Evolutionary conservation across 2,888 invertebrate genomes (phyloP).

Genomic region (Melipona beecheii): DNA sequence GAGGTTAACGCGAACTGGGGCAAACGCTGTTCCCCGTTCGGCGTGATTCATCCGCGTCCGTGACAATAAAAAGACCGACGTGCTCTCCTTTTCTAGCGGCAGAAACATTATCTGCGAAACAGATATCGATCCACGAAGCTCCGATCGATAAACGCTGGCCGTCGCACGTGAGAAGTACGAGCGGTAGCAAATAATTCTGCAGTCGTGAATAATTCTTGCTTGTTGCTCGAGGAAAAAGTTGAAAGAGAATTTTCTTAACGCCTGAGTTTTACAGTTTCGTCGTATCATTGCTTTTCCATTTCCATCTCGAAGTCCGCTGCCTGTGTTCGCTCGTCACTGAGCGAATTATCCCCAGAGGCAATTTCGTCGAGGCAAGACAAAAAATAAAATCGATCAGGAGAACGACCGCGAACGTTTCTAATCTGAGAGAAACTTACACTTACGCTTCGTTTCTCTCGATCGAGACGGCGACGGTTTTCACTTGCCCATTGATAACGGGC

Average conservation of each 20-base stretch:
- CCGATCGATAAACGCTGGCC: not conserved
- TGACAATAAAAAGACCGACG: not conserved
- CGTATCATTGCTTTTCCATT: no score
- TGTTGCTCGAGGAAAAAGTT: not conserved
- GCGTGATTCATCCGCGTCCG: constrained; percentile 8
- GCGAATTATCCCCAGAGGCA: not conserved
- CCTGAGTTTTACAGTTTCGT: no score
- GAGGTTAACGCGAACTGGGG: constrained; percentile 32
- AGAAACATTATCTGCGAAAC: not conserved
- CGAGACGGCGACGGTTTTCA: constrained; percentile 31
- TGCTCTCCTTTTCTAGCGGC: not conserved
- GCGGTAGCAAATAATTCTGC: not conserved
- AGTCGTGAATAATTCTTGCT: no score
- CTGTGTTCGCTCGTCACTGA: not conserved
- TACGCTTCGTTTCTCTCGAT: constrained; percentile 23
- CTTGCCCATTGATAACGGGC: constrained; percentile 28
- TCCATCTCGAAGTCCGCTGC: no score
- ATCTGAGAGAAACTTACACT: constrained; percentile 23
- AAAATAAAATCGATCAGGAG: not conserved
- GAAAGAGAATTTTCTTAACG: not conserved
- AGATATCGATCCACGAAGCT: constrained; percentile 4
- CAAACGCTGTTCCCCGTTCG: constrained; percentile 8
- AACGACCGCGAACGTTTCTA: not conserved
- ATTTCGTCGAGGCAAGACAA: not conserved
- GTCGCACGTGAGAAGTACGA: not conserved